A percentile compares a stretch with the other conserved stretches of the same genome.
phyloP scores from a whole-genome alignment of 2,113 vertebrate species.

The Tragelaphus scriptus region DNA sequence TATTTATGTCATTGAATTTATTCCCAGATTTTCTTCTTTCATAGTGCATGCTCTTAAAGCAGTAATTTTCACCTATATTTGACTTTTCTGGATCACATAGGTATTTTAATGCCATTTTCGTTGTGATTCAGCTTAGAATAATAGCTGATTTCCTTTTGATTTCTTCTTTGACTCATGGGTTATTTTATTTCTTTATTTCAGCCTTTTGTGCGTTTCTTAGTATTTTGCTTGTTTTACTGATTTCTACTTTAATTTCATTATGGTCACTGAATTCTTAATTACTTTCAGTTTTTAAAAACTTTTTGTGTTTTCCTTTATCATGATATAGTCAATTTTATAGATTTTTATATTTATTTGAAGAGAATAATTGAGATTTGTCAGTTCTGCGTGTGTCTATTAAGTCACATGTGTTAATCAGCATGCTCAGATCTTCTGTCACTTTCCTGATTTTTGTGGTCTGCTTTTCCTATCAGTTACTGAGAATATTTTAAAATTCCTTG shows the following conservation, averaged over 20 bases:
- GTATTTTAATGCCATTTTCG: neutral
- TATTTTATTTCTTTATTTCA: neutral
- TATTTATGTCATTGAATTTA: neutral
- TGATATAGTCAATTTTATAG: neutral
- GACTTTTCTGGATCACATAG: neutral
- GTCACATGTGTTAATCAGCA: accelerated
- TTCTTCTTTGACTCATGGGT: neutral
- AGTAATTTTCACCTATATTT: neutral
- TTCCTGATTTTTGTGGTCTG: neutral
- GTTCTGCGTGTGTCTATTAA: accelerated
- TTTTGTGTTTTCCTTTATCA: neutral
- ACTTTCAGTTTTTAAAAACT: neutral
- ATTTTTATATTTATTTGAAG: neutral
- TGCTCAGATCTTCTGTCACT: neutral
- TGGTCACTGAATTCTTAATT: neutral
- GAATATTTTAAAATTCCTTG: neutral
- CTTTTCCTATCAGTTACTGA: neutral
- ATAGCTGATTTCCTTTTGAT: neutral
- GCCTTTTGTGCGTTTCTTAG: neutral
- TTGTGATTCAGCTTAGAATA: neutral
- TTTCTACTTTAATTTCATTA: neutral
- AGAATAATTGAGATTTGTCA: accelerated
- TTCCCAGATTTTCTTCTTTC: neutral
- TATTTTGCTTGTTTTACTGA: neutral
- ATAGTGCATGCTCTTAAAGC: neutral